phyloP scores from a whole-genome alignment of 2,113 vertebrate genomes.

The Pseudorhombus dupliciocellatus region DNA sequence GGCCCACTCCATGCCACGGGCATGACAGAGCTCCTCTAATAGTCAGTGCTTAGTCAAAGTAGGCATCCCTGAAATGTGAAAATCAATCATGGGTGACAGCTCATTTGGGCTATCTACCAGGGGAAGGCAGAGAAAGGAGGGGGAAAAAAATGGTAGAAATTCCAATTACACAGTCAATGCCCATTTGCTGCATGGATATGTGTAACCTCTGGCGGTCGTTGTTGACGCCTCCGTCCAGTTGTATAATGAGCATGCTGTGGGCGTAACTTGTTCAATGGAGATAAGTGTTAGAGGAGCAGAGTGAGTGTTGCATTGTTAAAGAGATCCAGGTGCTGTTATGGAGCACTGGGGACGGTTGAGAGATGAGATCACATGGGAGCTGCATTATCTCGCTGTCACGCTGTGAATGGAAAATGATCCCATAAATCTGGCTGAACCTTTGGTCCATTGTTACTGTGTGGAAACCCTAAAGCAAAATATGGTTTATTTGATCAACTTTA shows the following conservation, averaged over 20 bases:
- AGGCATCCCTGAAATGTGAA: slow-evolving; percentile 75
- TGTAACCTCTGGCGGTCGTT: slow-evolving; percentile 60
- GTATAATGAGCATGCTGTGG: slow-evolving; percentile 58
- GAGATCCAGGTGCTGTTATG: slow-evolving; percentile 8
- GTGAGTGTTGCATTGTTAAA: neutral
- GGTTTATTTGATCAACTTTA: slow-evolving; percentile 8
- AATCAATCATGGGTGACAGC: slow-evolving; percentile 80
- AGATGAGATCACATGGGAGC: slow-evolving; percentile 15
- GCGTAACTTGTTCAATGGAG: slow-evolving; percentile 26
- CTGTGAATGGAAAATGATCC: slow-evolving; percentile 15
- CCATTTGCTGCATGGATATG: slow-evolving; percentile 59
- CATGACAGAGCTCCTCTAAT: slow-evolving; percentile 61
- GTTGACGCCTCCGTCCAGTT: slow-evolving; percentile 50
- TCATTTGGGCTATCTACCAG: slow-evolving; percentile 72
- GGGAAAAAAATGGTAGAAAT: slow-evolving; percentile 61
- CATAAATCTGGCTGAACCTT: slow-evolving; percentile 1
- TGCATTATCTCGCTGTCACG: slow-evolving; percentile 13
- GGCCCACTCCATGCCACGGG: slow-evolving; percentile 47
- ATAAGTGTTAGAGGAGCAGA: slow-evolving; percentile 25
- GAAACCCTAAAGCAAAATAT: slow-evolving; percentile 4
- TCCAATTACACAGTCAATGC: slow-evolving; percentile 74
- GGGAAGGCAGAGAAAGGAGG: slow-evolving; percentile 32
- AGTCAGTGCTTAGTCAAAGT: slow-evolving; percentile 65
- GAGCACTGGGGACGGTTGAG: neutral
- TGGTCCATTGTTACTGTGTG: slow-evolving; percentile 9